phyloP scores from a whole-genome alignment of 2,797 vertebrate species.

The Lutjanus campechanus region DNA sequence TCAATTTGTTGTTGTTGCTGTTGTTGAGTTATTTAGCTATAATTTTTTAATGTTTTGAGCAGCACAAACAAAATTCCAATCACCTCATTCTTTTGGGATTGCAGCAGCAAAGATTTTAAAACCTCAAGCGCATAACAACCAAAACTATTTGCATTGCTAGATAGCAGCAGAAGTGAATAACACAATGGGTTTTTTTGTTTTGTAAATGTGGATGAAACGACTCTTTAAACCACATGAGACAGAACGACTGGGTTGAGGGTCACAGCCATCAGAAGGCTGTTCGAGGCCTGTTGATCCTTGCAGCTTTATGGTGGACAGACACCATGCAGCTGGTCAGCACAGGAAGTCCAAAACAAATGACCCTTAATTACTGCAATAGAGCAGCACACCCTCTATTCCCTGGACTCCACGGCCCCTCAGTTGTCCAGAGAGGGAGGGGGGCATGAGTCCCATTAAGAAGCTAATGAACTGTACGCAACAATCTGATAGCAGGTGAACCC shows the following conservation, averaged over 20 bases:
- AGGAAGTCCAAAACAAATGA: conserved; percentile 66
- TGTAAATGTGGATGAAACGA: background rate
- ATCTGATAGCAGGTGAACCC: conserved; percentile 75
- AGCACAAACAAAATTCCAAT: conserved; percentile 16
- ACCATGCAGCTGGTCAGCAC: conserved; percentile 58
- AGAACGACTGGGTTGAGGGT: conserved; percentile 8
- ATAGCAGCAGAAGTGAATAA: conserved; percentile 7
- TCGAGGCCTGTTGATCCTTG: conserved; percentile 6
- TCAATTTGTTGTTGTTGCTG: background rate
- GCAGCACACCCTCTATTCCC: conserved; percentile 42
- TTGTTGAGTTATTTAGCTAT: background rate
- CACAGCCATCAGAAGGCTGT: conserved; percentile 29
- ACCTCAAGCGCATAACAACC: conserved; percentile 14
- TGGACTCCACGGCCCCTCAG: conserved; percentile 27
- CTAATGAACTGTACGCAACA: conserved; percentile 72
- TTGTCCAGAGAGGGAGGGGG: conserved; percentile 19
- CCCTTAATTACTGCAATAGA: conserved; percentile 62
- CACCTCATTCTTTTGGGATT: conserved; percentile 14
- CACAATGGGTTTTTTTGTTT: background rate
- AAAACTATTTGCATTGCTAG: conserved; percentile 6
- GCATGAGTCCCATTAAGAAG: conserved; percentile 53
- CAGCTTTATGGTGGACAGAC: conserved; percentile 46
- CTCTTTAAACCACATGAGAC: conserved; percentile 7
- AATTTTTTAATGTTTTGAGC: background rate
- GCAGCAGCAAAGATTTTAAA: background rate